Conservation (phyloP, 2,888 invertebrate genomes). For the Amblyteles armatorius region DNA sequence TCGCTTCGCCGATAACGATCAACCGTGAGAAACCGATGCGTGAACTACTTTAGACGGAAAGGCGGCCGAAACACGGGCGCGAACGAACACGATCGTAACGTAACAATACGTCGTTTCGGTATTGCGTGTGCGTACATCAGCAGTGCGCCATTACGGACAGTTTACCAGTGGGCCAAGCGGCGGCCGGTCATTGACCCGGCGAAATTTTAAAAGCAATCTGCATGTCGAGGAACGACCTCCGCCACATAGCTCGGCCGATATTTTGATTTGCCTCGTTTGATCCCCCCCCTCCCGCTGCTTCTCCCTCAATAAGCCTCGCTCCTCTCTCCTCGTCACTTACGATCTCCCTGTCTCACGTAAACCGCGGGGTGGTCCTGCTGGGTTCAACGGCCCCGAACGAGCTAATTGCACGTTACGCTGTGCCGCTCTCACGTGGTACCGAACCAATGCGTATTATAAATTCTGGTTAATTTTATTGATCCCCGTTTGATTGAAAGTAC, state of each 20-base stretch:
- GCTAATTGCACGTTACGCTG: constrained; percentile 35
- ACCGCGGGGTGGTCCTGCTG: constrained; percentile 8
- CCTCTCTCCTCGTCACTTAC: constrained; percentile 41
- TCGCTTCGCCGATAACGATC: constrained; percentile 7
- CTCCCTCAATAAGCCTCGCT: constrained; percentile 17
- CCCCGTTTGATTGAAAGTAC: neutral
- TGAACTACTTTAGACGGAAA: constrained; percentile 21
- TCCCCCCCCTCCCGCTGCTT: constrained; percentile 26
- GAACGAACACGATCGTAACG: constrained; percentile 16
- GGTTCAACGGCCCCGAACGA: constrained; percentile 37
- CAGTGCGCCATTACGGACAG: constrained; percentile 16
- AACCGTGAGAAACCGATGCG: neutral
- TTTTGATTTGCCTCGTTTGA: constrained; percentile 52
- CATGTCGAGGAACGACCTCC: constrained; percentile 58
- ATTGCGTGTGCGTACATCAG: neutral
- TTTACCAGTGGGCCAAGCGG: constrained; percentile 59
- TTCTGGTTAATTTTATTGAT: neutral
- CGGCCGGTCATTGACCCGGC: constrained; percentile 60
- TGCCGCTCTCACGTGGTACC: neutral
- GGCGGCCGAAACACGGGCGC: constrained; percentile 5
- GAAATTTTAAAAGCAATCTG: constrained; percentile 65
- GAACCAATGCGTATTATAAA: neutral
- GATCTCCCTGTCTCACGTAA: constrained; percentile 30
- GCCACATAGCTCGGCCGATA: constrained; percentile 57
- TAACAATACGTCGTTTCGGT: constrained; percentile 15